Percentiles rank a stretch among this genome's conserved stretches.
Conservation (phyloP, 2,113 vertebrate species). For the Ophiodon elongatus region DNA sequence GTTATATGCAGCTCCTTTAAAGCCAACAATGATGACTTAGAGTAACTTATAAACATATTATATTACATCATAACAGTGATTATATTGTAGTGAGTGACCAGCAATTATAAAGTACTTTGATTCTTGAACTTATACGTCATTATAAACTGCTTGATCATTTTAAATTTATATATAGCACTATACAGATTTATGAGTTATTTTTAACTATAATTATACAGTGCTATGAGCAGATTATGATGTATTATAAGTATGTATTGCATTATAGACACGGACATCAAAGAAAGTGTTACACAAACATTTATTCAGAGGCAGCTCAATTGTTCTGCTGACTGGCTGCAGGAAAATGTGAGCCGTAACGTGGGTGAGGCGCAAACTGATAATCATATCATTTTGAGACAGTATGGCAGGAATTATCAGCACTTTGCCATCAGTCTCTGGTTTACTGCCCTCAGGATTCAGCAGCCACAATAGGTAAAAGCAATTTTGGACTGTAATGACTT, state of each 20-base stretch:
- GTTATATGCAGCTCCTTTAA: not conserved
- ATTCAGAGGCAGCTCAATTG: slow-evolving; percentile 13
- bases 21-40: not conserved
- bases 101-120: not conserved
- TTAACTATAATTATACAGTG: not conserved
- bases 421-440: slow-evolving; percentile 61
- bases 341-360: slow-evolving; percentile 45
- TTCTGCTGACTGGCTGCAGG: slow-evolving; percentile 18
- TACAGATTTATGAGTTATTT: not conserved
- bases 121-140: not conserved
- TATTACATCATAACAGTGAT: not conserved
- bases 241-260: not conserved
- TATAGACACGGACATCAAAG: not conserved
- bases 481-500: slow-evolving; percentile 61
- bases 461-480: slow-evolving; percentile 68
- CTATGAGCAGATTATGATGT: not conserved
- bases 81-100: not conserved
- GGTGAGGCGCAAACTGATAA: slow-evolving; percentile 64
- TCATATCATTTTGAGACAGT: slow-evolving; percentile 53
- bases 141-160: not conserved
- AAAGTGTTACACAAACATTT: not conserved
- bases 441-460: slow-evolving; percentile 49
- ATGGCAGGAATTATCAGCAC: slow-evolving; percentile 67
- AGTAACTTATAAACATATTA: not conserved
- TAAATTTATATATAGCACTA: not conserved